These are phyloP conservation scores for Cerastis rubricosa DNA, from an alignment of 2,888 invertebrate genomes.

Conservation along the genomic window DNA sequence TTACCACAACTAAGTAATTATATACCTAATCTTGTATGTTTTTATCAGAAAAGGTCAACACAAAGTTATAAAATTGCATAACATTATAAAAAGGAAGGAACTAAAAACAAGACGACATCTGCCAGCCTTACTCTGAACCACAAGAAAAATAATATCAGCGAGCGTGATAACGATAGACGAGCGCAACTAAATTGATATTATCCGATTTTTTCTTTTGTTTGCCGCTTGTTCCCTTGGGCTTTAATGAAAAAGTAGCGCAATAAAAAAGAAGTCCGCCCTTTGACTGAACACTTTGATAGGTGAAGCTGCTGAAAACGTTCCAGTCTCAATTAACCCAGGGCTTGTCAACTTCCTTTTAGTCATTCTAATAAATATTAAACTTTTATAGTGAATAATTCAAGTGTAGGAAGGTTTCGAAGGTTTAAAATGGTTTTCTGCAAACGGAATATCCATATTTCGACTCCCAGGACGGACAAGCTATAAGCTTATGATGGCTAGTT, in stretches of 20 bases:
- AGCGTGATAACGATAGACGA: constrained; percentile 6
- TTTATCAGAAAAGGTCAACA: background rate
- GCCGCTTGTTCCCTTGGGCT: constrained; percentile 2
- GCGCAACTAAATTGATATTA: constrained; percentile 34
- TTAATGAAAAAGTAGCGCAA: constrained; percentile 42
- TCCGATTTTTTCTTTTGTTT: constrained; percentile 31
- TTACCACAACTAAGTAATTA: background rate
- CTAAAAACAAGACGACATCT: background rate
- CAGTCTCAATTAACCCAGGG: constrained; percentile 2
- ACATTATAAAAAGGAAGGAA: background rate
- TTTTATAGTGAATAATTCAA: background rate
- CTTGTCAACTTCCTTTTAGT: background rate
- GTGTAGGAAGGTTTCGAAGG: background rate
- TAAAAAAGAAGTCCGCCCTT: constrained; percentile 29
- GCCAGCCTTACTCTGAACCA: background rate
- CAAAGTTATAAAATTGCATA: background rate
- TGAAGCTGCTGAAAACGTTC: constrained; percentile 23
- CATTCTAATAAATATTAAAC: background rate
- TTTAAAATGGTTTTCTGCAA: background rate
- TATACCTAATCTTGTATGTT: background rate
- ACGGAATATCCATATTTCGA: background rate
- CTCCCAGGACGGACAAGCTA: too few species aligned
- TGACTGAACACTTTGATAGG: constrained; percentile 42
- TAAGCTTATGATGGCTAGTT: too few species aligned
- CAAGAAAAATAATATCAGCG: constrained; percentile 20